Base-by-base conservation (phyloP, 1,140 invertebrate genomes). In the Drosophila neocordata region DNA sequence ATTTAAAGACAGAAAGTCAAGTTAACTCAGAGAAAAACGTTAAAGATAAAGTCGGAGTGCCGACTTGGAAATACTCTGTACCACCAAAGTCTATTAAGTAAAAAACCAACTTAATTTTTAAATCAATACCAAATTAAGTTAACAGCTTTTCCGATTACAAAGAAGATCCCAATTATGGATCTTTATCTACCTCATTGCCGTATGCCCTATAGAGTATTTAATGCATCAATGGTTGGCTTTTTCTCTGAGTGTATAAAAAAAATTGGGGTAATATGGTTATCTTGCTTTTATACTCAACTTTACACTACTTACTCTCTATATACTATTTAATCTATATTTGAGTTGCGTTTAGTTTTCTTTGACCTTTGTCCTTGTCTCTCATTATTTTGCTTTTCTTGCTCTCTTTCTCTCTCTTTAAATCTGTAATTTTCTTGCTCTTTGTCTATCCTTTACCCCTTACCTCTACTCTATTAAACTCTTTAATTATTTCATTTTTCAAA, bases 391-490 rank as follows among this genome's bases (percentile, higher is more conserved):
- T 48, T 8, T 18, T 13, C 13, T 18, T 20, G 2, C 44, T 11
- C 13, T 56, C 27, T 55, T 7, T 15, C 20, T 57, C 52, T 66
- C 27, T 57, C 3, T 22, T 31, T 64, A 44, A 53, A 15, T 55
- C 24, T 71, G 8, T 57, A 31, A 15, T 35, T 57, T 2, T 27
- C 12, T 52, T 15, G 27, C 61, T 38, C n/a, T 65, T 20, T 65
- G 27, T 65, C 67, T 73, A 48, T 38, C n/a, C 56, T 22, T 22
- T 18, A 44, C 41, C 41, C 15, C 15, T 44, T 18, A 18, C 18
- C 18, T 44, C 20, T 62, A 51, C 13, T 34, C 18, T 51, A 8
- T 27, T 20, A 41, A 59, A 18, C 20, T 48, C 22, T 24, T 61
- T 15, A 22, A 11, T 18, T 0, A 11, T 48, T 48, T 48, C 3